A percentile compares a stretch with the other conserved stretches of the same genome.
These are phyloP conservation scores for Antitype chi DNA, from an alignment of 2,888 invertebrate species.

Conservation along the genomic window DNA sequence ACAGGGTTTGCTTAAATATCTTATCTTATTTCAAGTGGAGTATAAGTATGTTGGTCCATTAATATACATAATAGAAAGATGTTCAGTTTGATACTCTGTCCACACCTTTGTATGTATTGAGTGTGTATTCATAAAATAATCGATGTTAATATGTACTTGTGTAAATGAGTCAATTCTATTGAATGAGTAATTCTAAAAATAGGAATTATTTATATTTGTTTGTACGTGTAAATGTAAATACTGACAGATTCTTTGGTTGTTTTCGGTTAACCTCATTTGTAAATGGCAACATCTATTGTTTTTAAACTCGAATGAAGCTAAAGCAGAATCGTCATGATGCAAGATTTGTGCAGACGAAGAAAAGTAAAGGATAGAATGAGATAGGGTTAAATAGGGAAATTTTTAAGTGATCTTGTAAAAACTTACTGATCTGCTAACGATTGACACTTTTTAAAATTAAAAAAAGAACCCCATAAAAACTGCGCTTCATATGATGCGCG, in stretches of 20 bases:
- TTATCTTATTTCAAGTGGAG: too few species aligned
- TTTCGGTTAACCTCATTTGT: constrained; percentile 20
- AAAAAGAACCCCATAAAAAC: not conserved
- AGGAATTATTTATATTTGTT: constrained; percentile 4
- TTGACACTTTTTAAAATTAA: not conserved
- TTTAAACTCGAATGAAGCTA: constrained; percentile 1
- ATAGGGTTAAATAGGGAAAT: not conserved
- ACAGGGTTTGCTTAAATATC: too few species aligned
- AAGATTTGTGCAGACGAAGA: not conserved
- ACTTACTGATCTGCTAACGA: not conserved
- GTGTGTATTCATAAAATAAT: too few species aligned
- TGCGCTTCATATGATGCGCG: not conserved
- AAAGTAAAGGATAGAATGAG: not conserved
- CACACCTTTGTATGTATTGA: too few species aligned
- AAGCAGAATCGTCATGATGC: constrained; percentile 22
- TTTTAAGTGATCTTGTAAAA: not conserved
- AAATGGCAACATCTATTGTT: constrained; percentile 11
- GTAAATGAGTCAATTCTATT: not conserved
- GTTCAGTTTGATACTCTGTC: too few species aligned
- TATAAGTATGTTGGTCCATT: too few species aligned
- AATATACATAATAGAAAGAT: too few species aligned
- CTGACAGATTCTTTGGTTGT: constrained; percentile 46
- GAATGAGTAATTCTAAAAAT: not conserved
- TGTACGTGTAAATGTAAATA: constrained; percentile 8
- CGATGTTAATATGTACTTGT: too few species aligned